These are phyloP conservation scores for Rotaria macrura DNA, from an alignment of 2,888 invertebrate species.

Conservation along the genomic window DNA sequence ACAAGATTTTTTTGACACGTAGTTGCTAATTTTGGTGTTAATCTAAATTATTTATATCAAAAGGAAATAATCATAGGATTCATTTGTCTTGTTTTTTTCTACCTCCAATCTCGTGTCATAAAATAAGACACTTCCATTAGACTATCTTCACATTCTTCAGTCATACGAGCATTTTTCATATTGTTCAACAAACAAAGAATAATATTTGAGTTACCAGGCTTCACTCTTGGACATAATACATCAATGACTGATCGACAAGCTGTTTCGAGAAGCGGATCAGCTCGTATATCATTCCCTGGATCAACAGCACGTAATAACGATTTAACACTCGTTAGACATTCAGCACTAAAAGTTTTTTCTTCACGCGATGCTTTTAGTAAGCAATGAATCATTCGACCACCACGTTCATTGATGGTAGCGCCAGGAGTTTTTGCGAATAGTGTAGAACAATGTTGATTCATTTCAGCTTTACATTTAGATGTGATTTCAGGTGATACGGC, in stretches of 20 bases:
- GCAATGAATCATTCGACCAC: constrained; percentile 84
- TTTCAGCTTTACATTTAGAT: constrained; percentile 72
- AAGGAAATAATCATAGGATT: not conserved
- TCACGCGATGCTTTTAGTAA: constrained; percentile 72
- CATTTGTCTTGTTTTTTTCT: constrained; percentile 34
- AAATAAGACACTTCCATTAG: constrained; percentile 92
- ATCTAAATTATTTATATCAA: constrained; percentile 36
- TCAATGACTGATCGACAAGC: constrained; percentile 76
- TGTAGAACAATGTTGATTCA: constrained; percentile 55
- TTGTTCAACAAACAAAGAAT: constrained; percentile 88
- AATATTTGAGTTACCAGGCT: constrained; percentile 53
- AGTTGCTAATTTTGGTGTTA: constrained; percentile 37
- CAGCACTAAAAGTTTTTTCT: constrained; percentile 43
- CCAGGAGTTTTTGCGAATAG: not conserved
- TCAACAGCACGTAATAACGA: constrained; percentile 72
- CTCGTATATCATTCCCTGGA: constrained; percentile 82
- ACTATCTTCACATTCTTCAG: constrained; percentile 76
- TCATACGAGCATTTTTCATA: constrained; percentile 72
- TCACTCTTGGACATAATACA: constrained; percentile 52
- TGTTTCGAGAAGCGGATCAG: constrained; percentile 75
- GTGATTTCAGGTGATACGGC: constrained; percentile 83
- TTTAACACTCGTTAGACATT: constrained; percentile 55
- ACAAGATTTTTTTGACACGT: not conserved
- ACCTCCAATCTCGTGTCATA: constrained; percentile 77
- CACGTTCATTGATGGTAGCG: constrained; percentile 62